phyloP scores from a whole-genome alignment of 2,888 invertebrate genomes.

The Bimastos eiseni region DNA sequence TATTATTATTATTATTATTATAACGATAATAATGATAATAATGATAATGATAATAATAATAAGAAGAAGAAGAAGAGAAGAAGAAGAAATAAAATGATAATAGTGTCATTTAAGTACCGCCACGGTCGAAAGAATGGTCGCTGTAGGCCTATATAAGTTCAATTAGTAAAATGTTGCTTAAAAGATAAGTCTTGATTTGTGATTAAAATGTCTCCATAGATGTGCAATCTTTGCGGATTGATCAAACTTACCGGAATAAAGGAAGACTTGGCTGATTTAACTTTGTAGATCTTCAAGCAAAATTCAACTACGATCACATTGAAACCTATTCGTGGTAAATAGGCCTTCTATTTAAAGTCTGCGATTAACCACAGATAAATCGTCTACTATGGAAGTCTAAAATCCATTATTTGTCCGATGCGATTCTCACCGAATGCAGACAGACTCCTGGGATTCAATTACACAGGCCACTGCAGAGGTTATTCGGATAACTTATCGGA shows the following conservation, averaged over 20 bases:
- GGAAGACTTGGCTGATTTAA: neutral
- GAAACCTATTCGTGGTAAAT: neutral
- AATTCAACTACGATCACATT: neutral
- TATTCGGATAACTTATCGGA: neutral
- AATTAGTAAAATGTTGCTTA: too few relatives aligned
- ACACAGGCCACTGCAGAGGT: neutral
- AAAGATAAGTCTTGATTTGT: too few relatives aligned
- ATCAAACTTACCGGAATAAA: neutral
- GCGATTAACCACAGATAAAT: neutral
- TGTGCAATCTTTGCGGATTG: too few relatives aligned
- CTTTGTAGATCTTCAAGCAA: neutral
- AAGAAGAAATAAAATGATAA: too few relatives aligned
- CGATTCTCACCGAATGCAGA: neutral
- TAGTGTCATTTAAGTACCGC: too few relatives aligned
- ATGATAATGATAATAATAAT: too few relatives aligned
- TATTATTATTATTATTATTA: too few relatives aligned
- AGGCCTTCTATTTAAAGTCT: neutral
- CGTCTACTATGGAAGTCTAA: neutral
- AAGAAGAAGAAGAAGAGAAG: too few relatives aligned
- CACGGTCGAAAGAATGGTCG: too few relatives aligned
- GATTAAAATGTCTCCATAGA: too few relatives aligned
- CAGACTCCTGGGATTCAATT: neutral
- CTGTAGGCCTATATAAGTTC: too few relatives aligned
- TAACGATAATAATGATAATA: too few relatives aligned
- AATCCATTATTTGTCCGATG: neutral